A percentile compares a stretch with the other conserved stretches of the same genome.
Evolutionary conservation across 2,888 invertebrate genomes (phyloP).

Genomic region (Gibbula magus): DNA sequence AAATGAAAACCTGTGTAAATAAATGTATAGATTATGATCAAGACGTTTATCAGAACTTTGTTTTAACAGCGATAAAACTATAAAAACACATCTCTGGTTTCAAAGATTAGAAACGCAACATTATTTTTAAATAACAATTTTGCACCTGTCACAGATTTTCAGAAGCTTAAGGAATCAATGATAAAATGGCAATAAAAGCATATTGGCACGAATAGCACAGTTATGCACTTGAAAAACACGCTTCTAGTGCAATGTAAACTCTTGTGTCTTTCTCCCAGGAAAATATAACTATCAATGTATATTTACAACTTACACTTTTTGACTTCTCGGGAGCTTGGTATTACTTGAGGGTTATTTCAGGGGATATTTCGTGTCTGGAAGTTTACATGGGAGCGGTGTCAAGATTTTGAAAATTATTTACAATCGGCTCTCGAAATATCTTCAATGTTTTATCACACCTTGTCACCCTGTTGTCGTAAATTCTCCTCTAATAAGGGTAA

Average conservation of each 20-base stretch:
- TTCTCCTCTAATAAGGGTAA: constrained; percentile 8
- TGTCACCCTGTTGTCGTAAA: background rate
- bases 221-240: no score
- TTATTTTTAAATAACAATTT: no score
- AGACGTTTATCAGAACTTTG: background rate
- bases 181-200: no score
- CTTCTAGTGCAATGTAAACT: no score
- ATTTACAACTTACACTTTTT: background rate
- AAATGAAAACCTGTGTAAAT: background rate
- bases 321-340: background rate
- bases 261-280: no score
- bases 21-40: background rate
- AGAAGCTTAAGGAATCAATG: no score
- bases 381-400: no score
- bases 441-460: background rate
- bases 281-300: background rate
- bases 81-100: background rate
- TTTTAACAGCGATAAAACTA: background rate
- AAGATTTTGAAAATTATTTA: background rate
- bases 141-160: no score
- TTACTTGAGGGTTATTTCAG: no score
- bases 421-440: background rate
- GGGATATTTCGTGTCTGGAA: no score
- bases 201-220: no score
- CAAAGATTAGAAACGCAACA: background rate